Percentiles rank a stretch among this genome's conserved stretches.
Evolutionary conservation across 1,140 invertebrate species (phyloP).

Genomic region (Formica selysi): DNA sequence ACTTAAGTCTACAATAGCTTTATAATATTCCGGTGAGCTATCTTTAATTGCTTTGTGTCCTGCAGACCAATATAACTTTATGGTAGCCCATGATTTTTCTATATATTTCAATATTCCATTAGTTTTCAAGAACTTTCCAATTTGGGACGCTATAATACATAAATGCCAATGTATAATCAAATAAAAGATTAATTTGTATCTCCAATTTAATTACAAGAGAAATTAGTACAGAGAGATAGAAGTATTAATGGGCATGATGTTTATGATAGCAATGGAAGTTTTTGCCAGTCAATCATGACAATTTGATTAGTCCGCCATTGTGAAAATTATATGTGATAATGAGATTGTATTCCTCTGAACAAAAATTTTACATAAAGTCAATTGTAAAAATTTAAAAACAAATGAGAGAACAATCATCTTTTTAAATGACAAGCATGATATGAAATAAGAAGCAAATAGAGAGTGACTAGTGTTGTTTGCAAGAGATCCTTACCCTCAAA

Average conservation of each 20-base stretch:
- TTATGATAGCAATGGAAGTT: neutral
- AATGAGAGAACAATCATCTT: neutral
- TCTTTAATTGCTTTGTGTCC: conserved; percentile 89
- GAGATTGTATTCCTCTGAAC: neutral
- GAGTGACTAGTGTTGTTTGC: neutral
- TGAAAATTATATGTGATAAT: neutral
- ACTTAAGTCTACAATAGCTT: conserved; percentile 86
- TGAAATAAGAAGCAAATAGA: neutral
- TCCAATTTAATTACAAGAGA: conserved; percentile 33
- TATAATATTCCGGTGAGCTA: conserved; percentile 89
- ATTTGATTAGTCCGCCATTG: neutral
- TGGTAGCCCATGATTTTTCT: conserved; percentile 87
- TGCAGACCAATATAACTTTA: conserved; percentile 87
- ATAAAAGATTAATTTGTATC: neutral
- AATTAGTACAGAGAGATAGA: conserved; percentile 30
- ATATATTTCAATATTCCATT: conserved; percentile 88
- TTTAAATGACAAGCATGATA: neutral
- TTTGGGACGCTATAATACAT: conserved; percentile 84
- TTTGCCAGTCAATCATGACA: neutral
- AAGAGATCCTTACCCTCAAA: conserved; percentile 80
- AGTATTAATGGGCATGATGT: neutral
- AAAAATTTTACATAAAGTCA: neutral
- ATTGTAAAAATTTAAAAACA: conserved; percentile 6
- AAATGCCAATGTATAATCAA: conserved; percentile 11
- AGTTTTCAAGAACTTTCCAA: conserved; percentile 88